Conservation (phyloP, 2,113 vertebrate species). For the Charadrius vociferus region DNA sequence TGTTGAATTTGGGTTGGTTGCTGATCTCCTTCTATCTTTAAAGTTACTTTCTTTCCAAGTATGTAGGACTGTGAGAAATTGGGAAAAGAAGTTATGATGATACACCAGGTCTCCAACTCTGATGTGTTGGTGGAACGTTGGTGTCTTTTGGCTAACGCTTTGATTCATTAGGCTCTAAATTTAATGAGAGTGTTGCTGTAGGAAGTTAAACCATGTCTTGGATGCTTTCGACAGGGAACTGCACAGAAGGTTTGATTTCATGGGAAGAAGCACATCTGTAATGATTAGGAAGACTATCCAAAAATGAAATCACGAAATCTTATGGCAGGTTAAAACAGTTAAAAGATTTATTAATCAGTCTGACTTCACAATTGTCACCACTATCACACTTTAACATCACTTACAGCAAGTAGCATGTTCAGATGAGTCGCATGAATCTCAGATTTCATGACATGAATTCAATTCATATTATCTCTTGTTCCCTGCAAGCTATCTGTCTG, state of each 20-base stretch:
- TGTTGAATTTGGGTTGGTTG: not conserved
- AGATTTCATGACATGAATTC: not conserved
- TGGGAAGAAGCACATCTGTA: fast-evolving
- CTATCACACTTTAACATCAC: not conserved
- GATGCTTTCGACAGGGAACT: not conserved
- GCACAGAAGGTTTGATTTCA: not conserved
- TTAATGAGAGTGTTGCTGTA: not conserved
- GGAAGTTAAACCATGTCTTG: not conserved
- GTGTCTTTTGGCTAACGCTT: not conserved
- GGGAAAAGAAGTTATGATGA: not conserved
- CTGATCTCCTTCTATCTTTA: not conserved
- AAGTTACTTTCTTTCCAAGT: not conserved
- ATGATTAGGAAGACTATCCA: not conserved
- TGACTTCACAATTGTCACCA: not conserved
- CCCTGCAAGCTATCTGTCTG: not conserved
- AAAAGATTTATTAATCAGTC: not conserved
- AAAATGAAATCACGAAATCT: not conserved
- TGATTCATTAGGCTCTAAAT: not conserved
- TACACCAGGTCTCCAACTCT: not conserved
- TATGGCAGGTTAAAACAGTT: not conserved
- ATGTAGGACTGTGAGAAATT: not conserved
- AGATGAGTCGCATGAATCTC: not conserved
- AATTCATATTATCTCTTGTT: not conserved
- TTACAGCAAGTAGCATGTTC: not conserved
- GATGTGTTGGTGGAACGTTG: not conserved